Conservation (phyloP, 2,113 vertebrate species). For the Tylochromis polylepis region DNA sequence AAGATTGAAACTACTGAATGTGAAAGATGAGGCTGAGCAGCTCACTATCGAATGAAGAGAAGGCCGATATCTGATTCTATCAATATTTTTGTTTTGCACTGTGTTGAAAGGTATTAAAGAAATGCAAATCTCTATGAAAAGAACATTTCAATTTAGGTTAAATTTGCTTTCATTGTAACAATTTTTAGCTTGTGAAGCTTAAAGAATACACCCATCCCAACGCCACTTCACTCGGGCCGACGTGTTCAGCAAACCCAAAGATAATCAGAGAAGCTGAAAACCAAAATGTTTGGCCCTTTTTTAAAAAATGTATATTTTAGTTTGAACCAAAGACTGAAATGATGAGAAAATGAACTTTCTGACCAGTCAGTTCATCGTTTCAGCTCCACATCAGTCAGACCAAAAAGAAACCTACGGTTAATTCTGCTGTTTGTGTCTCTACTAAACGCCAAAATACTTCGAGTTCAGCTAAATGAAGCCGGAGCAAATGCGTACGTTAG, state of each 20-base stretch:
- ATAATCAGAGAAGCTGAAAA: neutral
- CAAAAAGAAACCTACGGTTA: neutral
- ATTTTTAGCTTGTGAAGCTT: neutral
- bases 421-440: neutral
- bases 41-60: neutral
- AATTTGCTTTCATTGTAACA: neutral
- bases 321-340: neutral
- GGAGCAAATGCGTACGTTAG: neutral
- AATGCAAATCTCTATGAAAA: neutral
- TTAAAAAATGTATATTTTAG: neutral
- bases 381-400: neutral
- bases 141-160: neutral
- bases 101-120: neutral
- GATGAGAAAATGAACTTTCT: neutral
- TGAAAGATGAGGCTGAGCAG: conserved; percentile 18
- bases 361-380: neutral
- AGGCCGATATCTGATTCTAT: neutral
- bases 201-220: neutral
- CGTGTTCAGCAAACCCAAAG: neutral
- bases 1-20: conserved; percentile 59
- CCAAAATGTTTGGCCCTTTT: neutral
- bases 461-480: neutral
- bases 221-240: neutral
- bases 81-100: neutral
- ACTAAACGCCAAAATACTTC: neutral